Percentiles rank a stretch among this genome's conserved stretches.
Evolutionary conservation across 1,140 invertebrate genomes (phyloP).

Genomic region (Bombus turneri): DNA sequence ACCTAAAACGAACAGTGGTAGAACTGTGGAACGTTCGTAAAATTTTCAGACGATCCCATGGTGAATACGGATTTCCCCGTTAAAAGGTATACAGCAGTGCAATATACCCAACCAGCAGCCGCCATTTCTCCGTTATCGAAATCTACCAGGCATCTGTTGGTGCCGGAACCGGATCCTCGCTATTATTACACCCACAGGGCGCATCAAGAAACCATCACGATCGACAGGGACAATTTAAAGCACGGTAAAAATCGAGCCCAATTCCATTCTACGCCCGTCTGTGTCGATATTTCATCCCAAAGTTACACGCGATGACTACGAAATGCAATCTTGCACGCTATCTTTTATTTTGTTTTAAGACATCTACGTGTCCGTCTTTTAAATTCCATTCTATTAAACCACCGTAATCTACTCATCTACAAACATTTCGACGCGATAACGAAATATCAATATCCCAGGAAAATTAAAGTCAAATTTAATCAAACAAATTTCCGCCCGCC

Average conservation of each 20-base stretch:
- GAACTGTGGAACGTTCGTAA: slow-evolving; percentile 42
- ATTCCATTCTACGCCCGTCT: neutral
- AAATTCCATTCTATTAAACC: neutral
- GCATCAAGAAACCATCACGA: slow-evolving; percentile 85
- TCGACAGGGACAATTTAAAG: slow-evolving; percentile 83
- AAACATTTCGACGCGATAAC: neutral
- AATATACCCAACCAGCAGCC: slow-evolving; percentile 91
- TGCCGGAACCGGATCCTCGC: slow-evolving; percentile 87
- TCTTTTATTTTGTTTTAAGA: neutral
- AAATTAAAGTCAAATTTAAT: neutral
- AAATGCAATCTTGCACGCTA: neutral
- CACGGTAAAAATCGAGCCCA: slow-evolving; percentile 76
- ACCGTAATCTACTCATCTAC: neutral
- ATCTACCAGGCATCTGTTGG: slow-evolving; percentile 90
- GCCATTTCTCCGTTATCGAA: slow-evolving; percentile 89
- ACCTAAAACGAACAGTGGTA: neutral
- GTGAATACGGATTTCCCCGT: slow-evolving; percentile 88
- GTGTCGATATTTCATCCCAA: neutral
- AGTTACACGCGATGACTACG: neutral
- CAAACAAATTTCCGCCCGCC: neutral
- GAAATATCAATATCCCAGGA: neutral
- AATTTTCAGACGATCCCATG: slow-evolving; percentile 80
- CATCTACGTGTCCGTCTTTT: neutral
- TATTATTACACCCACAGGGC: slow-evolving; percentile 86
- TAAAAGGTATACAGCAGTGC: slow-evolving; percentile 88